Conservation (phyloP, 2,113 vertebrate genomes). For the Dissostichus mawsoni region DNA sequence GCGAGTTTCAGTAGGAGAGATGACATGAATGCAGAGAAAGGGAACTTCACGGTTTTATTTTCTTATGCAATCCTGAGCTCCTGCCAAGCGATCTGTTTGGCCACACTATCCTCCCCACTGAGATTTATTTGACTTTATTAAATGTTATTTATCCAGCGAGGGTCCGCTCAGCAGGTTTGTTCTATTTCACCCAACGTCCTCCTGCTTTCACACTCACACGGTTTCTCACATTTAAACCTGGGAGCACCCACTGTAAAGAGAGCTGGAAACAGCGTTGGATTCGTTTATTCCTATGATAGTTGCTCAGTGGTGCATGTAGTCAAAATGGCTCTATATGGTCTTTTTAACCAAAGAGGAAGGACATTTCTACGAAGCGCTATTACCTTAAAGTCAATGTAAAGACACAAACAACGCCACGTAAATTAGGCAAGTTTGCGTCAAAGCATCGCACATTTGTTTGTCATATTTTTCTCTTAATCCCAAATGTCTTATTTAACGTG, state of each 20-base stretch:
- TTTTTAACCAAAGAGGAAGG: too few species aligned
- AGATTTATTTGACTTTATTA: conserved; percentile 63
- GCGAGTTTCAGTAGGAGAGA: neutral
- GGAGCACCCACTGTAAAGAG: neutral
- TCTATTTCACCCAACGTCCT: conserved; percentile 21
- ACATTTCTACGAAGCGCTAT: too few species aligned
- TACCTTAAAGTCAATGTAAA: too few species aligned
- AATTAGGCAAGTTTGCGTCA: too few species aligned
- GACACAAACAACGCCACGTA: too few species aligned
- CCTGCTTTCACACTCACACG: conserved; percentile 2
- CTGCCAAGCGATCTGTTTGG: conserved; percentile 62
- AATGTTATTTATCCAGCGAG: conserved; percentile 50
- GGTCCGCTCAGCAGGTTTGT: conserved; percentile 30
- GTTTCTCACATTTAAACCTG: conserved; percentile 50
- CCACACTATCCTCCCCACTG: conserved; percentile 28
- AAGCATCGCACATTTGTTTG: too few species aligned
- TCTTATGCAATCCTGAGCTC: conserved; percentile 47
- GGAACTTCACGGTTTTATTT: conserved; percentile 4
- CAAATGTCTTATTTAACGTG: neutral
- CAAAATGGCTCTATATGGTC: too few species aligned
- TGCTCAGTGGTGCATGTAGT: too few species aligned
- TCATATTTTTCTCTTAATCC: too few species aligned
- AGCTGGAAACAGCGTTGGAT: too few species aligned
- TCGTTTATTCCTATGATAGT: too few species aligned
- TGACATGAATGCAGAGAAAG: neutral